These are phyloP conservation scores for Oreotrochilus melanogaster DNA, from an alignment of 2,113 vertebrate species.

Conservation along the genomic window DNA sequence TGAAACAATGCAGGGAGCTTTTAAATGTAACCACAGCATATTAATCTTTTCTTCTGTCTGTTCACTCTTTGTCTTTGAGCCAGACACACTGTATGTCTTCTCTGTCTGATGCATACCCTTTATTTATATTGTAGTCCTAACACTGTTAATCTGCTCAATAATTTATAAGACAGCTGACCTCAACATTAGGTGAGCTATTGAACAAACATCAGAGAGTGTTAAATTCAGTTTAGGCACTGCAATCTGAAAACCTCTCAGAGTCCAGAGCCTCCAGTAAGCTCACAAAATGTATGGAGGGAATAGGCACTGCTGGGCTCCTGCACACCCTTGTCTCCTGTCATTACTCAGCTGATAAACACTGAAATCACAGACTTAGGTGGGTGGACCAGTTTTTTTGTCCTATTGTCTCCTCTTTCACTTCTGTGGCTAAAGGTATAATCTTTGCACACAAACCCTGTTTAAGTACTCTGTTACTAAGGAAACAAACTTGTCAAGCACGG, in stretches of 20 bases:
- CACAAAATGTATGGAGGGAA: not conserved
- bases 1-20: not conserved
- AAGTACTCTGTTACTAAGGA: conserved; percentile 84
- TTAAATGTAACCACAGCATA: not conserved
- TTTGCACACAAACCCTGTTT: conserved; percentile 65
- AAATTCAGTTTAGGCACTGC: conserved; percentile 35
- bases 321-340: not conserved
- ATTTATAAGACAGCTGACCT: conserved; percentile 78
- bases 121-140: conserved; percentile 63
- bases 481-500: conserved; percentile 82
- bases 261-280: not conserved
- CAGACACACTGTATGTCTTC: conserved; percentile 10
- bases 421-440: conserved; percentile 65
- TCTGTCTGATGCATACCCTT: conserved; percentile 21
- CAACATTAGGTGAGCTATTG: conserved; percentile 72
- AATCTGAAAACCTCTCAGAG: conserved; percentile 21
- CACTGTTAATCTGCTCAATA: conserved; percentile 74
- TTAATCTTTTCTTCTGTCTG: not conserved
- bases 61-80: conserved; percentile 44
- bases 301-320: not conserved
- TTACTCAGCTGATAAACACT: not conserved
- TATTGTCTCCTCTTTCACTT: conserved; percentile 53
- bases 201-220: conserved; percentile 72
- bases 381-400: not conserved
- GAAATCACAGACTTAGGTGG: not conserved